Percentiles rank a stretch among this genome's conserved stretches.
Evolutionary conservation across 2,888 invertebrate genomes (phyloP).

Genomic region (Anthrax anthrax): DNA sequence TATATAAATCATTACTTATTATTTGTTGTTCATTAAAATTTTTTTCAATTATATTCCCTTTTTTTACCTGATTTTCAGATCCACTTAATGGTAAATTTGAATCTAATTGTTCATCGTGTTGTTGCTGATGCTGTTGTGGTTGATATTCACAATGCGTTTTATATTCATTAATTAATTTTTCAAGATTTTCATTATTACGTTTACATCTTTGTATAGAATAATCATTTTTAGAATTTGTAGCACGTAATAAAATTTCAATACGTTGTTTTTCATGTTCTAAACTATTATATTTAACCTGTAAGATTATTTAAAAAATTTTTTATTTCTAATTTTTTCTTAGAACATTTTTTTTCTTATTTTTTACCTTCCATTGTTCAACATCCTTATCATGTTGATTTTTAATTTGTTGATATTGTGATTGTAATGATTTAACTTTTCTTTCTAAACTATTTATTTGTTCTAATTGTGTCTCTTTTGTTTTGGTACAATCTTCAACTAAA

Average conservation of each 20-base stretch:
- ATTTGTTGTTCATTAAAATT: conserved; percentile 30
- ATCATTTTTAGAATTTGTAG: conserved; percentile 15
- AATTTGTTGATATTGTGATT: conserved; percentile 36
- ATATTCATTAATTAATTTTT: conserved; percentile 13
- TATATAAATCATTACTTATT: conserved; percentile 34
- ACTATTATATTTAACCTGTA: neutral
- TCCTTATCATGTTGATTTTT: conserved; percentile 27
- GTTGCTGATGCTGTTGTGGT: conserved; percentile 7
- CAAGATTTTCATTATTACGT: conserved; percentile 4
- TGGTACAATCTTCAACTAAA: conserved; percentile 36
- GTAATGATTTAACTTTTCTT: conserved; percentile 34
- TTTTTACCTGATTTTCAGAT: neutral
- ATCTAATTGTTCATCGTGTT: conserved; percentile 1
- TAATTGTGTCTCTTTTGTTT: conserved; percentile 35
- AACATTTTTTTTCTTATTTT: neutral
- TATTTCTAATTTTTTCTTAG: too few species aligned
- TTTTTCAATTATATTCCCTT: conserved; percentile 17
- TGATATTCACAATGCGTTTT: conserved; percentile 15
- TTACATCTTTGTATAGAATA: neutral
- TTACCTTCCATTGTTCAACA: conserved; percentile 34
- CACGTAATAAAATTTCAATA: conserved; percentile 21
- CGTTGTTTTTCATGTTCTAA: conserved; percentile 24
- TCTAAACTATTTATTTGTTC: conserved; percentile 37
- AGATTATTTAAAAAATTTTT: neutral
- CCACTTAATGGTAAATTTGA: too few species aligned